Percentiles rank a stretch among this genome's conserved stretches.
phyloP scores from a whole-genome alignment of 2,113 vertebrate species.

The Notothenia rossii region DNA sequence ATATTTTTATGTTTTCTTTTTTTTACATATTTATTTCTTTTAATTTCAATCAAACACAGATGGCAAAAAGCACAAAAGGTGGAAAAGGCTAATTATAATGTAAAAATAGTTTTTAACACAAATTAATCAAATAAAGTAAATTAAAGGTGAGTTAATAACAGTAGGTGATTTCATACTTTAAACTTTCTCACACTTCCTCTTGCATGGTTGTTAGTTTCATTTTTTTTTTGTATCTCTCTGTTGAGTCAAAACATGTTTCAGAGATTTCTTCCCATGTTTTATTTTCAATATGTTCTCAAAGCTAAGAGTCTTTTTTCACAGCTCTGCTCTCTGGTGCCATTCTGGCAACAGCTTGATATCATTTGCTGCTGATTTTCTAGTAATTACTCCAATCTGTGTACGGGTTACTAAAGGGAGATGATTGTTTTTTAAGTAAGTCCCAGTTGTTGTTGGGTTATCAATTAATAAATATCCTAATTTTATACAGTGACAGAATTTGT shows the following conservation, averaged over 20 bases:
- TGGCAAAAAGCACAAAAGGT: not conserved
- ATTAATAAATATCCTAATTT: not conserved
- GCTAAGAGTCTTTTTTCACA: not conserved
- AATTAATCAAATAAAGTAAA: no score
- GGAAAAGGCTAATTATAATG: no score
- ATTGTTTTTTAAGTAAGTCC: not conserved
- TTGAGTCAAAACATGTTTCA: not conserved
- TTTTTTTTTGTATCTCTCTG: not conserved
- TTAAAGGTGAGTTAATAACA: not conserved
- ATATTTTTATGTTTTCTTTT: not conserved
- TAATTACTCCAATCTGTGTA: not conserved
- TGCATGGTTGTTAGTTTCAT: not conserved
- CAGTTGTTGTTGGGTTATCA: not conserved
- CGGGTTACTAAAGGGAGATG: not conserved
- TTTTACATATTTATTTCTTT: no score
- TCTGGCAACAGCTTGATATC: not conserved
- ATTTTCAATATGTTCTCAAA: not conserved
- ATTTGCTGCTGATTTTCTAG: constrained; percentile 5
- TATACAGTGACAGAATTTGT: not conserved
- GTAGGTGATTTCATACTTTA: not conserved
- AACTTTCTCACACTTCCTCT: not conserved
- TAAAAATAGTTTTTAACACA: no score
- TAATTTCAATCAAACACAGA: not conserved
- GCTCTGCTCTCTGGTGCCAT: not conserved
- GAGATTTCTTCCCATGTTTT: not conserved